phyloP scores from a whole-genome alignment of 2,888 invertebrate genomes.

The Epistrophe eligans region DNA sequence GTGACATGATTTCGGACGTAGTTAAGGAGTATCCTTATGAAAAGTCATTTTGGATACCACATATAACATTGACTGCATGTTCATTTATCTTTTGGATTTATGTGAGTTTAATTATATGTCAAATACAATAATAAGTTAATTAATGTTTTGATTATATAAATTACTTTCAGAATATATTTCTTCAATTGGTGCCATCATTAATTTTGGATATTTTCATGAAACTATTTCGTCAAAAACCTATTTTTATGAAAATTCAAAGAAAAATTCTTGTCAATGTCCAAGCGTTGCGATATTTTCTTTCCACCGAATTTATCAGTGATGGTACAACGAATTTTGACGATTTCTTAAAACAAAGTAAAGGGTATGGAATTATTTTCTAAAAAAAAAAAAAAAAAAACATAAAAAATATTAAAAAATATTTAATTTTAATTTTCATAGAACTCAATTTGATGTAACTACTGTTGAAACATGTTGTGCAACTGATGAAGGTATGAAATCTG shows the following conservation, averaged over 20 bases:
- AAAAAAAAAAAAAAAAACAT: no score
- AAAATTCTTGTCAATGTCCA: conserved; percentile 77
- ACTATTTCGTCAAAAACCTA: conserved; percentile 77
- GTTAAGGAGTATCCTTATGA: neutral
- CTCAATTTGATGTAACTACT: conserved; percentile 11
- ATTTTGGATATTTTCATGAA: conserved; percentile 77
- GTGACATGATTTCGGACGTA: neutral
- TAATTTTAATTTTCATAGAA: conserved; percentile 35
- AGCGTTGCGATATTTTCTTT: conserved; percentile 79
- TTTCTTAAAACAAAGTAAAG: conserved; percentile 43
- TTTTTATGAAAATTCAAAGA: conserved; percentile 78
- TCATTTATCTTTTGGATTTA: conserved; percentile 1
- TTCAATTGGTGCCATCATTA: conserved; percentile 79
- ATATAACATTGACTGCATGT: conserved; percentile 8
- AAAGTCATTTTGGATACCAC: conserved; percentile 44
- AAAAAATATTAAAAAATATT: neutral
- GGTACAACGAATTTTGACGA: conserved; percentile 77
- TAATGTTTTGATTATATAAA: no score
- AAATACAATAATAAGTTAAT: no score
- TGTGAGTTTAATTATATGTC: conserved; percentile 14
- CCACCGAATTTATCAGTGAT: conserved; percentile 78
- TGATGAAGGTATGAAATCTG: neutral
- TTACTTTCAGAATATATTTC: conserved; percentile 73
- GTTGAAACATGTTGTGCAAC: neutral
- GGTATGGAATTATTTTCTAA: conserved; percentile 70